These are phyloP conservation scores for Indri indri DNA, from an alignment of 2,113 vertebrate species.

Conservation along the genomic window DNA sequence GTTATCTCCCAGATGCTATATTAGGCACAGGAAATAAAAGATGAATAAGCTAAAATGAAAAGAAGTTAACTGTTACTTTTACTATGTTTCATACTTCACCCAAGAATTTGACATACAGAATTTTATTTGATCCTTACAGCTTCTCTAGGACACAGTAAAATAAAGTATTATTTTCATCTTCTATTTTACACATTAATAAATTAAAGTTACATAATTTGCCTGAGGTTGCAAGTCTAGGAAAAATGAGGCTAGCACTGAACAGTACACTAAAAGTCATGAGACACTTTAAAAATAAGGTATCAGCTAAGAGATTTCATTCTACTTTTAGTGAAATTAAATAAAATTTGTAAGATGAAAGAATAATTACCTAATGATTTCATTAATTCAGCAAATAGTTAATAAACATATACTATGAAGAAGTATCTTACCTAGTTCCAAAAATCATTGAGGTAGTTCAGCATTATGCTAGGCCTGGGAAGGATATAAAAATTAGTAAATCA, in stretches of 20 bases:
- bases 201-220: not conserved
- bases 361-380: slow-evolving; percentile 12
- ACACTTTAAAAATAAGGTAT: not conserved
- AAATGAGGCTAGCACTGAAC: not conserved
- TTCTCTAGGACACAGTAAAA: slow-evolving; percentile 13
- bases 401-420: not conserved
- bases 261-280: not conserved
- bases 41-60: slow-evolving; percentile 12
- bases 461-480: not conserved
- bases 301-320: not conserved
- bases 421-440: not conserved
- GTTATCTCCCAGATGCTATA: not conserved
- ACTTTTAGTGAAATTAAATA: not conserved
- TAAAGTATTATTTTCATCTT: not conserved
- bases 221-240: not conserved
- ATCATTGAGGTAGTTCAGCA: not conserved
- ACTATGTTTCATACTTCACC: not conserved
- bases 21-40: not conserved
- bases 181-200: slow-evolving; percentile 30
- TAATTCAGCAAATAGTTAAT: not conserved
- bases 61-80: slow-evolving; percentile 23
- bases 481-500: slow-evolving; percentile 7
- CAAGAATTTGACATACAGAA: slow-evolving; percentile 33
- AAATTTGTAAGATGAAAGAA: slow-evolving; percentile 2
- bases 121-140: slow-evolving; percentile 12